Conservation (phyloP, 2,113 vertebrate genomes). For the Talpa occidentalis region DNA sequence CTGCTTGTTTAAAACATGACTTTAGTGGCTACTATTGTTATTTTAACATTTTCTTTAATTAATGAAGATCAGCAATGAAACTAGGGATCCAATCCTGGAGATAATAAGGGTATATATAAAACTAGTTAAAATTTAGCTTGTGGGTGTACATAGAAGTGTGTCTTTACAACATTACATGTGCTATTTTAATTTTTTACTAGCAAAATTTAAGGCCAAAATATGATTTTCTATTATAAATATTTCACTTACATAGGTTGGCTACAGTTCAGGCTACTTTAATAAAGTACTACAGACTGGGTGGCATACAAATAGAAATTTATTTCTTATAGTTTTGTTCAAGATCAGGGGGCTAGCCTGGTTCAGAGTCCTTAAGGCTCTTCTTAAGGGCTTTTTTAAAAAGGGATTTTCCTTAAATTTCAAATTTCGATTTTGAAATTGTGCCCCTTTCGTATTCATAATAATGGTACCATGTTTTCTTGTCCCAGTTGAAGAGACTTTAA, state of each 20-base stretch:
- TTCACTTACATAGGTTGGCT: neutral
- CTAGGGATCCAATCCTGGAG: neutral
- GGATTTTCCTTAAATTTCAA: neutral
- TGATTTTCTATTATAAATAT: neutral
- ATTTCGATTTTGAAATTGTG: no score
- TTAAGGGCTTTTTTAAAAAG: no score
- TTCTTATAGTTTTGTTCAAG: neutral
- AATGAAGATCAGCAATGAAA: neutral
- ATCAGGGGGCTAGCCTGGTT: neutral
- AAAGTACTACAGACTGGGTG: neutral
- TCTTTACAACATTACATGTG: neutral
- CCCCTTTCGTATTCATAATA: no score
- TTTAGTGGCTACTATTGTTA: conserved; percentile 6
- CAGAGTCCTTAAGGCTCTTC: neutral
- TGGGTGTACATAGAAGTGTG: neutral
- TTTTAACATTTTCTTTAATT: conserved; percentile 4
- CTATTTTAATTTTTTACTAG: neutral
- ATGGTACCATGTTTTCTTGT: no score
- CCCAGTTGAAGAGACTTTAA: no score
- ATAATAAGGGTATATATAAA: neutral
- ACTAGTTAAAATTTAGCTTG: neutral
- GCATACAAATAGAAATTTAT: neutral
- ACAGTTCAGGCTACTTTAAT: neutral
- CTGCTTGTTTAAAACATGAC: conserved; percentile 41
- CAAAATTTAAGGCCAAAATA: neutral